These are phyloP conservation scores for Eidolon helvum DNA, from an alignment of 2,113 vertebrate species.

Conservation along the genomic window DNA sequence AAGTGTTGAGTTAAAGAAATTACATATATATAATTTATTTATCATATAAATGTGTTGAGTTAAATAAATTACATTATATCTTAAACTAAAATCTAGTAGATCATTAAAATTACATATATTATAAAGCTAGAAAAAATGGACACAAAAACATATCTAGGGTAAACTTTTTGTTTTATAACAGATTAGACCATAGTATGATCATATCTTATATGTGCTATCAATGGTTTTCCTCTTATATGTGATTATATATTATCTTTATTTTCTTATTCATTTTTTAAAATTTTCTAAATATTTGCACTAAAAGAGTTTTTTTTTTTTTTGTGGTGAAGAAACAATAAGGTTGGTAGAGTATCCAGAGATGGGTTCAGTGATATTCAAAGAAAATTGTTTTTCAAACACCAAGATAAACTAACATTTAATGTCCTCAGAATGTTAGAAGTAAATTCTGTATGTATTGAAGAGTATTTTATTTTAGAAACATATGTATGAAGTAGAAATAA, in stretches of 20 bases:
- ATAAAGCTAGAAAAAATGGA: neutral
- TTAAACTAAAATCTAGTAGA: neutral
- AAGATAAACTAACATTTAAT: neutral
- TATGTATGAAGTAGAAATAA: neutral
- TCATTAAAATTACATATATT: neutral
- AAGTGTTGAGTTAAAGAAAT: neutral
- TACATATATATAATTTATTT: too few species aligned
- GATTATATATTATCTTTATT: neutral
- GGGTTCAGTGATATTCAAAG: neutral
- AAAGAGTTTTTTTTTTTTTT: neutral
- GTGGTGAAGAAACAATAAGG: neutral
- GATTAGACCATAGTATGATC: neutral
- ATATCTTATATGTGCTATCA: neutral
- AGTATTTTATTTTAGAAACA: neutral
- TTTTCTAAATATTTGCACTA: neutral
- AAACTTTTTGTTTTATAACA: neutral
- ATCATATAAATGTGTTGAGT: neutral
- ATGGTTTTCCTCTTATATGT: neutral
- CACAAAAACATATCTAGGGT: neutral
- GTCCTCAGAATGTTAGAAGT: neutral
- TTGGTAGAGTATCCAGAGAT: neutral
- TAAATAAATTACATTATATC: neutral
- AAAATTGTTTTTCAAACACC: neutral
- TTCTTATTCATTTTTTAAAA: neutral
- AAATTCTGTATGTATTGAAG: neutral